Evolutionary conservation across 2,888 invertebrate species (phyloP), one percentile per base, ranked within the genome.

Genomic region (Epistrophe eligans): DNA sequence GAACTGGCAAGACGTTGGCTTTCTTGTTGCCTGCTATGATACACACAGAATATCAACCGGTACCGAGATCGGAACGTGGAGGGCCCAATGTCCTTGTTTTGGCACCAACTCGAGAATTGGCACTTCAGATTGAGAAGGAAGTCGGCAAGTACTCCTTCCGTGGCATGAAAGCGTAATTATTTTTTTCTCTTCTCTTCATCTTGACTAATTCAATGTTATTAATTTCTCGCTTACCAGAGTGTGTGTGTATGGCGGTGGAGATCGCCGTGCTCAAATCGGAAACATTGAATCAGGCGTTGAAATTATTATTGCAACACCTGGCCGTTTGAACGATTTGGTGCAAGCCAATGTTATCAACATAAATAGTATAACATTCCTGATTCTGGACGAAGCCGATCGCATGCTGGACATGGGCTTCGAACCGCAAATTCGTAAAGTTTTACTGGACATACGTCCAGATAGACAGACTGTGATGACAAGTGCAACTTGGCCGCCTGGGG

Each of bases 381-480:
- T 98, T 19, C 93, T 99, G 77, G 99, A 99, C 93, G 99, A 99
- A 93, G 97, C 97, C 11, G 97, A 97, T 91, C 94, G 97, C 82
- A 97, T 97, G 97, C 93, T 97, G 89, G 97, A 97, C 90, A 96
- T 97, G 96, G 97, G 97, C 19, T 97, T 97, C 91, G 97, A 97
- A 90, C 97, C 97, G 4, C 97, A 96, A 94, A 99, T 99, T 88
- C 95, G 97, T 50, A 97, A 96, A 91, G 95, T 96, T 15, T 93
- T 98, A 88, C 94, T 97, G 80, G 96, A 96, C 90, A 95, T 98
- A 28, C 94, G 98, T 73, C 97, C 98, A 9, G 98, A 98, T 91
- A 93, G 98, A 73, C 98, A 99, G 92, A 98, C 98, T n/a, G 95
- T 99, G 0, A 98, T 99, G 98, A 99, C 99, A 0, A 97, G 97